phyloP scores from a whole-genome alignment of 2,113 vertebrate species.

The Microtus oregoni region DNA sequence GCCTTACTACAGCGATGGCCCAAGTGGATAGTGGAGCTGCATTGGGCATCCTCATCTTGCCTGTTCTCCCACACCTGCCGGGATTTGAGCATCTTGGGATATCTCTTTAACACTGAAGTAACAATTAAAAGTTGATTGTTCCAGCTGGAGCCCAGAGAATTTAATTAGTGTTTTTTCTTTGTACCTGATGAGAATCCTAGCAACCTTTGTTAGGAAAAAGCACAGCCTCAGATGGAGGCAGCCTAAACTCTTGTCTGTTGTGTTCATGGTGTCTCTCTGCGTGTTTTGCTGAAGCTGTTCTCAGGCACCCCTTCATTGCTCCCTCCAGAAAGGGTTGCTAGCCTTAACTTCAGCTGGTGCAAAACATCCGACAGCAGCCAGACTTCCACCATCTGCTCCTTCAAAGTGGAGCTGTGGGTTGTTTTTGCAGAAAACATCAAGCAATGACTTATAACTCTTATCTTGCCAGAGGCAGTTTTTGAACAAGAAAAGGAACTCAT shows the following conservation, averaged over 20 bases:
- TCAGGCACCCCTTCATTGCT: slow-evolving; percentile 65
- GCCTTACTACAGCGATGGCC: slow-evolving; percentile 93
- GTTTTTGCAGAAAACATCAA: slow-evolving; percentile 37
- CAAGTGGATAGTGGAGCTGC: slow-evolving; percentile 87
- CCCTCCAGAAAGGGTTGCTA: slow-evolving; percentile 73
- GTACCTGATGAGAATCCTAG: slow-evolving; percentile 70
- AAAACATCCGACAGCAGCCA: slow-evolving; percentile 51
- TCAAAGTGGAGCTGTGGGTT: background rate
- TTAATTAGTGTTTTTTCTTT: slow-evolving; percentile 53
- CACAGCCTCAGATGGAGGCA: slow-evolving; percentile 78
- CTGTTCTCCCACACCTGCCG: background rate
- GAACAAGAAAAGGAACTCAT: slow-evolving; percentile 55
- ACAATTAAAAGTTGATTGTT: slow-evolving; percentile 78
- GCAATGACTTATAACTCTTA: slow-evolving; percentile 12
- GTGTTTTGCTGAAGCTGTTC: slow-evolving; percentile 73
- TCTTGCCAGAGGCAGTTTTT: slow-evolving; percentile 61
- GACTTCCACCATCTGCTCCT: slow-evolving; percentile 45
- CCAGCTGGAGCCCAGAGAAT: slow-evolving; percentile 82
- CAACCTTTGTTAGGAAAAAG: slow-evolving; percentile 74
- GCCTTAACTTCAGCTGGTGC: slow-evolving; percentile 81
- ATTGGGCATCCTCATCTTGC: slow-evolving; percentile 82
- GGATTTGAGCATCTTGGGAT: slow-evolving; percentile 7
- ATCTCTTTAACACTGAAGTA: slow-evolving; percentile 73
- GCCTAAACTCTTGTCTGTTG: slow-evolving; percentile 49
- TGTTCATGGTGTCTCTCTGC: slow-evolving; percentile 53